Evolutionary conservation across 1,140 invertebrate species (phyloP), one percentile per base, ranked within the genome.

Genomic region (Alviniconcha marisindica): DNA sequence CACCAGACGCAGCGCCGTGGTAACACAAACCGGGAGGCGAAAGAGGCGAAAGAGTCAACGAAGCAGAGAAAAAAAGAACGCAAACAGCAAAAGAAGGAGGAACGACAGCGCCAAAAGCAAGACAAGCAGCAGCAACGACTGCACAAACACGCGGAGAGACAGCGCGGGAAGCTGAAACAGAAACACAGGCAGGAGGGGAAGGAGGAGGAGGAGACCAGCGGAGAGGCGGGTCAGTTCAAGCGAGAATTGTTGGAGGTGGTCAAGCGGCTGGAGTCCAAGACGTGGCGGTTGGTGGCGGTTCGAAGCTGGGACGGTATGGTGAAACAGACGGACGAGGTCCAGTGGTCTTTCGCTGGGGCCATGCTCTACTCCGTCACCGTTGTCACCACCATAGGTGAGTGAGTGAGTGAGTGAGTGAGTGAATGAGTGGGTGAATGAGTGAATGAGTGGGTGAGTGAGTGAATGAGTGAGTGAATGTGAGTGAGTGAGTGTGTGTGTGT

Each of bases 331-430:
- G 95, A 97, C 85, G 87, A 88, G 2, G 79, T 89, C 15, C 92
- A 93, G 88, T 99, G 96, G 97, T 96, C 95, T 0, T 97, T 96
- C 89, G 95, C 95, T 71, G 96, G 96, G 71, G 96, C 97, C 1
- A 92, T 97, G 21, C 94, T 97, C 15, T 97, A 97, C 90, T 96
- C 96, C 38, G 95, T 97, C 84, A 97, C 96, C 77, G 95, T 97
- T 87, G 96, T 97, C 90, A 97, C 96, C 33, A 97, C 96, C 54
- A 97, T 97, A 85, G 96, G 96, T 96, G 92, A 92, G 93, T 88
- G 5, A 44, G 2, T n/a, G n/a, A n/a, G n/a, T n/a, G n/a, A n/a
- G n/a, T n/a, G n/a, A n/a, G n/a, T n/a, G n/a, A n/a, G n/a, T n/a
- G n/a, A n/a, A n/a, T n/a, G n/a, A n/a, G n/a, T n/a, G n/a, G n/a